Evolutionary conservation across 92 coral and sea anemone genomes (phyloP), one percentile per base, ranked within the genome.

Genomic region (Epizoanthus stellaris): DNA sequence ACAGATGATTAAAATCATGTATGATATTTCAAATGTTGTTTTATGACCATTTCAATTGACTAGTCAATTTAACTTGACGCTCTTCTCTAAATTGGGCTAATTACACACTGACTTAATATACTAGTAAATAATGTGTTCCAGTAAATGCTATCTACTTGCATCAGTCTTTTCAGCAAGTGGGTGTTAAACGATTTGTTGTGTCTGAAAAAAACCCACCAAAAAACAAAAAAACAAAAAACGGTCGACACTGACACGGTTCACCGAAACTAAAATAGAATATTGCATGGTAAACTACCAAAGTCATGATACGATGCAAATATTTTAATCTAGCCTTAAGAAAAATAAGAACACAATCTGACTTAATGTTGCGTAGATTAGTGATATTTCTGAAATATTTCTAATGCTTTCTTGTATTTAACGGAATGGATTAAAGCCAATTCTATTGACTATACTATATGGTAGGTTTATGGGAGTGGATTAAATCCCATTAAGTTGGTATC

Each of bases 401-500:
- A 10, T 45, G 4, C 36, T 79, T 60, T 64, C 40, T 62, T 43
- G 45, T 39, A 58, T 63, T 43, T 64, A 19, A 42, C 72, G 58
- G 56, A 20, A 60, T 20, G 36, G 70, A 77, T 60, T 42, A 72
- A 20, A 62, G 14, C 34, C 6, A 10, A 34, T 16, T 20, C 72
- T 61, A 62, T 23, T 39, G 12, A n/a, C n/a, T n/a, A n/a, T n/a
- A 39, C 62, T 17, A 34, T 77, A 38, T 52, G 70, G 82, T 40
- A 70, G 40, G 39, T 8, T 62, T 14, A 17, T 61, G 40, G n/a
- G 56, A 43, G 52, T 12, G 72, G 15, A 11, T 20, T 40, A 79
- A 63, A 79, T 79, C 83, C 7, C 19, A 79, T 79, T 79, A 63
- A 66, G 16, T 40, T n/a, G 43, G 15, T 2, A 19, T 4, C 19